These are phyloP conservation scores for Tigriopus japonicus DNA, from an alignment of 1,140 invertebrate genomes.

Conservation along the genomic window DNA sequence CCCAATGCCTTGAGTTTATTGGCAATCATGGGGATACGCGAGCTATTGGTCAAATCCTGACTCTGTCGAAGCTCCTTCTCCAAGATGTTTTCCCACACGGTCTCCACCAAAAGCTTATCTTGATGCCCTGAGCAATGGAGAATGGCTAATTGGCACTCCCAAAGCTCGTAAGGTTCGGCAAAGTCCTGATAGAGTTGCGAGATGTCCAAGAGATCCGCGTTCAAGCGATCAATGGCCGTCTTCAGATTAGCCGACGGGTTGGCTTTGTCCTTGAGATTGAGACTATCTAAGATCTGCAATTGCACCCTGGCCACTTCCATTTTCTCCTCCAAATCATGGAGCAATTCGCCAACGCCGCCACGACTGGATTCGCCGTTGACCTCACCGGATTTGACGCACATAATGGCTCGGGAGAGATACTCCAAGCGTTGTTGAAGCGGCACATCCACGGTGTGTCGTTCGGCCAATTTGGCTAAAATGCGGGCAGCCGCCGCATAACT, in stretches of 20 bases:
- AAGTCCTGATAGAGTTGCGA: slow-evolving; percentile 26
- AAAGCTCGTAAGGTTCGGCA: slow-evolving; percentile 44
- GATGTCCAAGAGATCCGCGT: slow-evolving; percentile 35
- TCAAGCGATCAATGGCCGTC: slow-evolving; percentile 27
- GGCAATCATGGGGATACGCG: slow-evolving; percentile 24
- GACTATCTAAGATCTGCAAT: slow-evolving; percentile 39
- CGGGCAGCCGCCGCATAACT: slow-evolving; percentile 83
- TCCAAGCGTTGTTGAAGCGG: slow-evolving; percentile 47
- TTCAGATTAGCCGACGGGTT: not conserved
- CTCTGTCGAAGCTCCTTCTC: slow-evolving; percentile 17
- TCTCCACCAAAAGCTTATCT: slow-evolving; percentile 32
- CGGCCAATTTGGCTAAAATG: slow-evolving; percentile 68
- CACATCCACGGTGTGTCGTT: slow-evolving; percentile 35
- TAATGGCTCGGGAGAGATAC: slow-evolving; percentile 80
- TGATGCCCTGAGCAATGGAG: slow-evolving; percentile 48
- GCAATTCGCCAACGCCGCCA: slow-evolving; percentile 43
- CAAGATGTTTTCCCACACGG: slow-evolving; percentile 16
- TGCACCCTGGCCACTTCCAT: slow-evolving; percentile 66
- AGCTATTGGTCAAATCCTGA: slow-evolving; percentile 16
- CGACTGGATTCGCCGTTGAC: slow-evolving; percentile 45
- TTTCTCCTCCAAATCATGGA: slow-evolving; percentile 83
- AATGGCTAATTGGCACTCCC: slow-evolving; percentile 67
- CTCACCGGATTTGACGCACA: slow-evolving; percentile 76
- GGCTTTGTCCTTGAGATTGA: slow-evolving; percentile 20
- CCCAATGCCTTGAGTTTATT: slow-evolving; percentile 28